These are phyloP conservation scores for Denticeps clupeoides DNA, from an alignment of 2,797 vertebrate species.

Conservation along the genomic window DNA sequence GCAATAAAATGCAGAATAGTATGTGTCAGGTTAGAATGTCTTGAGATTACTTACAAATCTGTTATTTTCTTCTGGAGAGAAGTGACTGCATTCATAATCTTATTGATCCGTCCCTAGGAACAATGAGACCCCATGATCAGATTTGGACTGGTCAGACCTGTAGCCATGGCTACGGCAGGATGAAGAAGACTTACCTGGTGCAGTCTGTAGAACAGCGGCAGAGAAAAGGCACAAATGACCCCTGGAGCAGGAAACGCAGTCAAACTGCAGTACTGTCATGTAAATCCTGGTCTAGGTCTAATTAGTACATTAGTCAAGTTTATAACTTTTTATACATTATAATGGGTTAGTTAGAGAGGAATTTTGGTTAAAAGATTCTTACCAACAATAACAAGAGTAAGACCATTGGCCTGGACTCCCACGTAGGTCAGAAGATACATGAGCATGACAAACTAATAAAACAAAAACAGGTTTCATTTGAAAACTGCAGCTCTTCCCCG, in stretches of 20 bases:
- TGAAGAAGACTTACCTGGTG: slow-evolving; percentile 84
- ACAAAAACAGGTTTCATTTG: slow-evolving; percentile 4
- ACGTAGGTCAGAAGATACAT: slow-evolving; percentile 81
- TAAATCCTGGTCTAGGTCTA: no score
- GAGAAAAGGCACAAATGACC: slow-evolving; percentile 72
- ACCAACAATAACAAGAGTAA: slow-evolving; percentile 79
- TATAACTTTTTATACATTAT: no score
- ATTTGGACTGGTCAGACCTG: no score
- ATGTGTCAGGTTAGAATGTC: neutral
- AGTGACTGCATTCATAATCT: slow-evolving; percentile 55
- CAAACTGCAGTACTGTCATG: no score
- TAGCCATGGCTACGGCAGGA: no score
- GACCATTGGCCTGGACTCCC: slow-evolving; percentile 68
- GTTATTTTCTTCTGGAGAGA: slow-evolving; percentile 62
- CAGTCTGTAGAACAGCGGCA: slow-evolving; percentile 79
- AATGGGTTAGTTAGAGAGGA: no score
- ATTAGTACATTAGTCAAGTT: no score
- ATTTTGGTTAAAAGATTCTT: no score
- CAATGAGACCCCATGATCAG: no score
- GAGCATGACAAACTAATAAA: slow-evolving; percentile 66
- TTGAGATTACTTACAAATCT: slow-evolving; percentile 61
- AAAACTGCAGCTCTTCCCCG: no score
- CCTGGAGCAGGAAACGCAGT: slow-evolving; percentile 50
- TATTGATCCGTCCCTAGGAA: slow-evolving; percentile 71
- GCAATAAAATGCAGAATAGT: no score